Conservation (phyloP, 2,797 vertebrate species). For the Tokudaia muenninki region DNA sequence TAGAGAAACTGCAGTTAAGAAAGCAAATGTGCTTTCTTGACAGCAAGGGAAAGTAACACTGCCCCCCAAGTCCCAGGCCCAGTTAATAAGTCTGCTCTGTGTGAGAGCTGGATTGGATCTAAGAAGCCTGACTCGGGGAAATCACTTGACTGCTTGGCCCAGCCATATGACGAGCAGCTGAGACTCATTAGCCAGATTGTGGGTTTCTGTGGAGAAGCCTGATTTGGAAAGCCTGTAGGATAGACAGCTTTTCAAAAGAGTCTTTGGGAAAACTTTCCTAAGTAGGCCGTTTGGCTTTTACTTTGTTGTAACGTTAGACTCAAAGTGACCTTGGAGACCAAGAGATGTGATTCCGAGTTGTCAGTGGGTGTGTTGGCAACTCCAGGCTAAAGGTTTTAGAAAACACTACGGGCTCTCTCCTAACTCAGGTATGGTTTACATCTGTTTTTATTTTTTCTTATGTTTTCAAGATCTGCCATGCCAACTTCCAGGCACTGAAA, state of each 20-base stretch:
- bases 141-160: constrained; percentile 88
- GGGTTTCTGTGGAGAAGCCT: constrained; percentile 67
- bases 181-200: constrained; percentile 89
- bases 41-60: background rate
- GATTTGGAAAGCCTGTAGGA: constrained; percentile 50
- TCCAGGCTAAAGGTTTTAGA: background rate
- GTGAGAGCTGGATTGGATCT: background rate
- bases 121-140: constrained; percentile 56
- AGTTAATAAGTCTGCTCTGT: background rate
- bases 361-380: background rate
- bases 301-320: constrained; percentile 16
- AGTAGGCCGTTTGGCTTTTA: constrained; percentile 46
- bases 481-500: constrained; percentile 29
- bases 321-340: constrained; percentile 31
- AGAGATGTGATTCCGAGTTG: constrained; percentile 52
- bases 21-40: background rate
- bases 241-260: constrained; percentile 59
- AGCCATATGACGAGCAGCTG: constrained; percentile 94
- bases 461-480: background rate
- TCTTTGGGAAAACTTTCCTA: constrained; percentile 54
- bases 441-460: background rate
- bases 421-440: constrained; percentile 61
- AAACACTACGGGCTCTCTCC: background rate
- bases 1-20: constrained; percentile 4
- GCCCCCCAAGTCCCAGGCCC: background rate